phyloP scores from a whole-genome alignment of 2,113 vertebrate species.

The Nasalis larvatus region DNA sequence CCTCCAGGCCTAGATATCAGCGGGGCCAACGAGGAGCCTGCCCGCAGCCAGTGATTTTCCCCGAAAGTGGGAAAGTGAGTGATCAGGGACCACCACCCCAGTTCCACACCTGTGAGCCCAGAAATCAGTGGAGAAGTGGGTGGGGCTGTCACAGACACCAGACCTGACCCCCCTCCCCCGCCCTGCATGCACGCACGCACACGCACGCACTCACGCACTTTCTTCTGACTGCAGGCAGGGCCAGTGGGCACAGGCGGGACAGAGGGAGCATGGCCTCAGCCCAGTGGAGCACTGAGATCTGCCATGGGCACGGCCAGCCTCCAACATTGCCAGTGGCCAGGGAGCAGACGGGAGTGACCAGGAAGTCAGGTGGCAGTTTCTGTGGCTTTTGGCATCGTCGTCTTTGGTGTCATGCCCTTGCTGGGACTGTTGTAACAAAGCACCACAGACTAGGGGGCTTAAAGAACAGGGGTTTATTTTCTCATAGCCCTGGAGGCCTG shows the following conservation, averaged over 20 bases:
- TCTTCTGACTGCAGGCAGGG: neutral
- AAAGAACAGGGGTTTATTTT: neutral
- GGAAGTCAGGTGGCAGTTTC: neutral
- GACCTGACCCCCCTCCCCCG: neutral
- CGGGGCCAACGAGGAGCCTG: neutral
- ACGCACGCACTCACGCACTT: no score
- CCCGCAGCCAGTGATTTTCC: neutral
- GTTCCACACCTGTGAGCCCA: neutral
- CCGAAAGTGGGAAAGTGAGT: neutral
- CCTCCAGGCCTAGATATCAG: neutral
- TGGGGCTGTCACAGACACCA: rapidly evolving
- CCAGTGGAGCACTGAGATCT: neutral
- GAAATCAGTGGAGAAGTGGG: neutral
- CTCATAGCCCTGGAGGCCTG: neutral
- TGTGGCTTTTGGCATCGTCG: neutral
- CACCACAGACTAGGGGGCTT: neutral
- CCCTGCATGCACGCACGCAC: rapidly evolving
- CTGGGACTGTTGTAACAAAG: neutral
- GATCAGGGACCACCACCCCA: no score
- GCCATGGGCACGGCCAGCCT: neutral
- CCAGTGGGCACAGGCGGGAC: no score
- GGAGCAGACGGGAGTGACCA: neutral
- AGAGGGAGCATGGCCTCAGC: neutral
- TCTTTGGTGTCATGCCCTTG: neutral
- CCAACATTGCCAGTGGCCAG: neutral